Evolutionary conservation across 2,888 invertebrate genomes (phyloP), one percentile per base, ranked within the genome.

Genomic region (Lepas anatifera): DNA sequence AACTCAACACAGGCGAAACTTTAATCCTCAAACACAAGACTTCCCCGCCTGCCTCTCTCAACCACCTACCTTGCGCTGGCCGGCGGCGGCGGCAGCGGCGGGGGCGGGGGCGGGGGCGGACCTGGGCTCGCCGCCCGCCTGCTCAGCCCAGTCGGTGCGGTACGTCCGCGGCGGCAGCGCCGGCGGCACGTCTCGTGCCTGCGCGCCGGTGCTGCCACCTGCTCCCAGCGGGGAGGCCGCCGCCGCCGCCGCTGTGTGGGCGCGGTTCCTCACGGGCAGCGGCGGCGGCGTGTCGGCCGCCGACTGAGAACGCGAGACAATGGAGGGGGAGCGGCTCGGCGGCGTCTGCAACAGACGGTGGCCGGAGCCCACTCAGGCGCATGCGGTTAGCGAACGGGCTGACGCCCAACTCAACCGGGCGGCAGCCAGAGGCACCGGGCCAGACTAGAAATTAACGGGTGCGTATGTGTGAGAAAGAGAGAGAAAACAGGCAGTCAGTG

Each of bases 151-250:
- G 63, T 27, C 71, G 71, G 68, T 69, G 68, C 52, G 46, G 63
- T 43, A 63, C 78, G 78, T 43, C 78, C 81, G 77, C 84, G 84
- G 71, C 84, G 79, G 77, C 84, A 84, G 48, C 84, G 84, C 73
- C 84, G 77, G 43, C 35, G 84, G 84, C 72, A 84, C 84, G 71
- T 76, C 76, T 64, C 77, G 79, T 46, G 76, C 74, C 72, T 69
- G 70, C 69, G 71, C 72, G 67, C 58, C 43, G 64, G 68, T 35
- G 70, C 64, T 50, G 72, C 67, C 25, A n/a, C 48, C 7, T n/a
- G 25, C 48, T 6, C 25, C 48, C 48, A 11, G 25, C 25, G 48
- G 25, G 25, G 48, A n/a, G 50, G 74, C 72, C 18, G 72, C 63
- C 43, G 70, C 58, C 37, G 46, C 58, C 41, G 70, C 72, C 58